phyloP scores from a whole-genome alignment of 2,797 vertebrate species.

The Apogon talboti region DNA sequence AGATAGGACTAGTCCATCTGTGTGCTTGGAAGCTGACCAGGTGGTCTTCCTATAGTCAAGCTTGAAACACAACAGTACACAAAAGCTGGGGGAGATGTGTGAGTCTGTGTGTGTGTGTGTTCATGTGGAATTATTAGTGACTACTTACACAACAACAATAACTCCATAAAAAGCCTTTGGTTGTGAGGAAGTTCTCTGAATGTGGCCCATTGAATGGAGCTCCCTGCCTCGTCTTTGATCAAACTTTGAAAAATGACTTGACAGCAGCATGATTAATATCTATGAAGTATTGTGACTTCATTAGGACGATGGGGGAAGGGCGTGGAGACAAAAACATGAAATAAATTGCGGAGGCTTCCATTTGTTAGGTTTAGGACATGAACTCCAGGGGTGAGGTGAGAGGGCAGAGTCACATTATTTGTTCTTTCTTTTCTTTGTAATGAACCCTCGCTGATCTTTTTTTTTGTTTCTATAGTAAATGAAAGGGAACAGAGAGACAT shows the following conservation, averaged over 20 bases:
- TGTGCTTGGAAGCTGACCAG: constrained; percentile 70
- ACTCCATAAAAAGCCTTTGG: constrained; percentile 30
- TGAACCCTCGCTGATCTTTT: constrained; percentile 35
- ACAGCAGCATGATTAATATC: constrained; percentile 59
- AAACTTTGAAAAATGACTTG: constrained; percentile 19
- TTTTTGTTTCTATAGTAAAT: constrained; percentile 3
- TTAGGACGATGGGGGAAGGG: constrained; percentile 13
- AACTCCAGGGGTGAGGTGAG: constrained; percentile 52
- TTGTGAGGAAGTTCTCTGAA: constrained; percentile 19
- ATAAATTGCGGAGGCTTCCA: constrained; percentile 18
- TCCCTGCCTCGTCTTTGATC: constrained; percentile 42
- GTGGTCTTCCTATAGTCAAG: constrained; percentile 63
- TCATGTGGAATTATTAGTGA: constrained; percentile 46
- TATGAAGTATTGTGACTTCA: constrained; percentile 44
- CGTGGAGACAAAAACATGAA: constrained; percentile 10
- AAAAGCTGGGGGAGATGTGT: constrained; percentile 43
- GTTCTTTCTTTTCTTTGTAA: constrained; percentile 33
- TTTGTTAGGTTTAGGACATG: constrained; percentile 46
- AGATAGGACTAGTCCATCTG: constrained; percentile 63
- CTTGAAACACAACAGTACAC: constrained; percentile 25
- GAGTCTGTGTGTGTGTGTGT: constrained; percentile 24
- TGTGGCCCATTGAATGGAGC: constrained; percentile 21
- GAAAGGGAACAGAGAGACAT: constrained; percentile 25
- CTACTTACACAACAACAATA: constrained; percentile 44
- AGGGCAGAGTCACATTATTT: constrained; percentile 51